Evolutionary conservation across 2,113 vertebrate genomes (phyloP).

Genomic region (Mobula hypostoma): DNA sequence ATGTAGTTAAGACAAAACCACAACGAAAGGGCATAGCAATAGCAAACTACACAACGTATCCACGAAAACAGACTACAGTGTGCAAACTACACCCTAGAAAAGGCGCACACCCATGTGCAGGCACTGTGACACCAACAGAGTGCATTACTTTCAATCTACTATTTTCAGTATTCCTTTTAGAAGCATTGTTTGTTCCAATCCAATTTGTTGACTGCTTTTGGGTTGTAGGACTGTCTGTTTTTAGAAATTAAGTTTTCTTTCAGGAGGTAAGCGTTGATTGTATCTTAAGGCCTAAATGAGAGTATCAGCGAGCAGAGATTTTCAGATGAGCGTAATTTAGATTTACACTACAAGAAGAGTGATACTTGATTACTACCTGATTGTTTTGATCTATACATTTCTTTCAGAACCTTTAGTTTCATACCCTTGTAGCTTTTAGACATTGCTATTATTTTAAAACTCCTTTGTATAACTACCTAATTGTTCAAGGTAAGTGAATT

Average conservation of each 20-base stretch:
- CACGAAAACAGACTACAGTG: too few species aligned
- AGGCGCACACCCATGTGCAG: neutral
- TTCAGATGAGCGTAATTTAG: neutral
- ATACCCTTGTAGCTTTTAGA: neutral
- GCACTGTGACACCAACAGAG: neutral
- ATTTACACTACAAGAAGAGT: too few species aligned
- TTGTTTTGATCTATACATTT: neutral
- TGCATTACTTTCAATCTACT: neutral
- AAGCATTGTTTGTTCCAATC: neutral
- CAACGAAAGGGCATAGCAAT: too few species aligned
- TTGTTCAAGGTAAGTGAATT: neutral
- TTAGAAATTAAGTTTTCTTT: neutral
- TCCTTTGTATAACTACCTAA: neutral
- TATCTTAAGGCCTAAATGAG: neutral
- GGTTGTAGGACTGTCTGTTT: neutral
- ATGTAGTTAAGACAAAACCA: too few species aligned
- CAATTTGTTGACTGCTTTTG: neutral
- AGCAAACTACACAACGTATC: too few species aligned
- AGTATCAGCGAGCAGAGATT: neutral
- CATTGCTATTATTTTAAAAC: neutral
- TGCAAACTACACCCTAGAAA: neutral
- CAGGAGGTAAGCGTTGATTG: neutral
- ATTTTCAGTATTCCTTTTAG: neutral
- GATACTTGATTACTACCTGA: neutral
- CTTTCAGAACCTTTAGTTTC: neutral